phyloP scores from a whole-genome alignment of 2,113 vertebrate species.

The Anoplopoma fimbria region DNA sequence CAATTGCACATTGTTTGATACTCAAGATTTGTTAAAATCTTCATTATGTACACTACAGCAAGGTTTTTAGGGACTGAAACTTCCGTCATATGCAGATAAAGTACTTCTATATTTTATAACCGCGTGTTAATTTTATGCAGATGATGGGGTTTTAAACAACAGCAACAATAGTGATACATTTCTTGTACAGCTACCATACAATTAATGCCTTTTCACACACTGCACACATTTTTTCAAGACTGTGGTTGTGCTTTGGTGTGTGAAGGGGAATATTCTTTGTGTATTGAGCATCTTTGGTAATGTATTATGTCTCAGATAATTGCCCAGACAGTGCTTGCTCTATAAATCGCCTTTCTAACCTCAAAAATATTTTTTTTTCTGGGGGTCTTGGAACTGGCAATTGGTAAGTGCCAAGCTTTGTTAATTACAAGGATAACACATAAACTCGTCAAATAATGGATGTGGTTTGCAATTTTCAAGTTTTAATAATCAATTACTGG shows the following conservation, averaged over 20 bases:
- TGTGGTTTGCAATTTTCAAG: slow-evolving; percentile 97
- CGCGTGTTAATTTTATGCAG: not conserved
- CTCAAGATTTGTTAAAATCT: not conserved
- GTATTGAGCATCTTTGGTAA: slow-evolving; percentile 64
- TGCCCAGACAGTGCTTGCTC: slow-evolving; percentile 74
- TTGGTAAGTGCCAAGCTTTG: slow-evolving; percentile 91
- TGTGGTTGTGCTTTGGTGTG: not conserved
- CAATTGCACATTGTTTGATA: not conserved
- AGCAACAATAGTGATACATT: not conserved
- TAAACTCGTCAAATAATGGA: slow-evolving; percentile 96
- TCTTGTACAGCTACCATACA: not conserved
- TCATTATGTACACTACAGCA: not conserved
- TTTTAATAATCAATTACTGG: slow-evolving; percentile 99
- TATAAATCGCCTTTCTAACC: slow-evolving; percentile 83
- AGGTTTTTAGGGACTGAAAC: slow-evolving; percentile 1
- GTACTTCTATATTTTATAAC: not conserved
- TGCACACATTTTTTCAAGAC: not conserved
- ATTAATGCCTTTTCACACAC: slow-evolving; percentile 1
- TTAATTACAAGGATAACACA: slow-evolving; percentile 99
- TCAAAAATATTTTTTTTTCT: slow-evolving; percentile 77
- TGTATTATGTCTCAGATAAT: slow-evolving; percentile 82
- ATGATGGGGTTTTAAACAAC: not conserved
- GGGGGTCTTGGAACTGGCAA: slow-evolving; percentile 86
- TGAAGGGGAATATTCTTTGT: slow-evolving; percentile 41
- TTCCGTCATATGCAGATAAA: not conserved